Percentiles rank a stretch among this genome's conserved stretches.
Conservation (phyloP, 2,113 vertebrate genomes). For the Bos taurus region ARS-UCD2.0 NC_037349.1:47994001-47994500, state of each 20-base stretch:
- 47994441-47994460: neutral
- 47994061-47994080: neutral
- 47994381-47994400: neutral
- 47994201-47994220: conserved; percentile 15
- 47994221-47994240: neutral
- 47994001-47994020: neutral
- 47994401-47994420: neutral
- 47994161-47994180: neutral
- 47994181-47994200: neutral
- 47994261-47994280: neutral
- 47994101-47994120: conserved; percentile 10
- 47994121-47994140: neutral
- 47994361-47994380: neutral
- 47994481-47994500: neutral
- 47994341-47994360: neutral
- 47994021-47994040: neutral
- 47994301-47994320: neutral
- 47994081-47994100: neutral
- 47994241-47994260: neutral
- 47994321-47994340: neutral
- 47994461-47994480: neutral
- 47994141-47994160: neutral
- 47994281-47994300: neutral
- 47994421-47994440: neutral
- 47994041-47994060: neutral